Evolutionary conservation across 64 coral and sea anemone species (phyloP), one percentile per base, ranked within the genome.

Genomic region (Dendronephthya gigantea): DNA sequence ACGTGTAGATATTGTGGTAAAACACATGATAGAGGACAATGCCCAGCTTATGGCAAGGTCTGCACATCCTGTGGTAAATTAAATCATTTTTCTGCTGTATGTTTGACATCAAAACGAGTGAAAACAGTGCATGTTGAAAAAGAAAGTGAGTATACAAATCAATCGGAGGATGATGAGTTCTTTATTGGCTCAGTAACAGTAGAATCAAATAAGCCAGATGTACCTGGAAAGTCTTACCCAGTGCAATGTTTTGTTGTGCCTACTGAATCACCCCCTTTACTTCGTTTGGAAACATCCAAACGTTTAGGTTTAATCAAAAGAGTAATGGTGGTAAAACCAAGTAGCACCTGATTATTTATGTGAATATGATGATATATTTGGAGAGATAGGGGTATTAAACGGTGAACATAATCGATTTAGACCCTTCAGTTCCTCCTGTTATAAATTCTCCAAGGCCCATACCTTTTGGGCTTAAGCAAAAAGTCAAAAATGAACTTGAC

Each of bases 381-480:
- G 59, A 85, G 48, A 62, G 30, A 51, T 58, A 11, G 84, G 51
- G 34, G 32, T 59, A 12, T 35, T 85, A 55, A 38, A 19, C 33
- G 84, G 52, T 9, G 50, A 85, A 35, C 59, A 85, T 85, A 35
- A 85, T 85, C 23, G 74, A 72, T 19, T 11, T 39, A 11, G 37
- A 87, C 15, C 14, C 27, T 28, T 65, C 85, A 87, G 39, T 43
- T 43, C 66, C 39, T 62, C 47, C 65, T 74, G 85, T 43, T 15
- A 45, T 76, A 22, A 70, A 87, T 33, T 14, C 85, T 27, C 66
- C 85, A 43, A 27, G 85, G 34, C 22, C 38, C 12, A n/a, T 75
- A 27, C 59, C 34, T 7, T 25, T 74, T 23, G 25, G 23, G 37
- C 66, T 75, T 62, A 36, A 72, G 36, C 36, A 15, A 87, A 87